Conservation (phyloP, 64 coral and sea anemone species). For the Anthopleura sola region DNA sequence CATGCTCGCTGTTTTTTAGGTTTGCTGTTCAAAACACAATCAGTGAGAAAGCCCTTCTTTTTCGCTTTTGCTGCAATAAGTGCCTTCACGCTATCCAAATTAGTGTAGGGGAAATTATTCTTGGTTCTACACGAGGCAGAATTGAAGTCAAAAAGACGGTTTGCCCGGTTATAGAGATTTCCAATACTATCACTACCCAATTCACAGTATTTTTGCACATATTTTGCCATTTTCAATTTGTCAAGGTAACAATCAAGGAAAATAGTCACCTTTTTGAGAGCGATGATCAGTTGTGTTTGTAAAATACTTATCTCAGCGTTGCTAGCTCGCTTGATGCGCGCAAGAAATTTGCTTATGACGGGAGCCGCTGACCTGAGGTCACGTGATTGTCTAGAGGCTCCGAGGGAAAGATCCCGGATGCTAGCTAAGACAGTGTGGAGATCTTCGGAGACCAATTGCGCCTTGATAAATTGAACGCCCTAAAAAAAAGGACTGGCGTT, state of each 20-base stretch:
- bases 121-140: background rate
- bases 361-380: background rate
- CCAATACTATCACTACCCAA: background rate
- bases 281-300: background rate
- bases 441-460: background rate
- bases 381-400: background rate
- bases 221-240: background rate
- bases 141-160: background rate
- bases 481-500: background rate
- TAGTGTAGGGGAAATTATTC: background rate
- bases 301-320: background rate
- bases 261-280: background rate
- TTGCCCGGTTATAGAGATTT: background rate
- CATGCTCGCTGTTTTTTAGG: background rate
- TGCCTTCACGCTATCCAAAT: background rate
- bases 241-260: background rate
- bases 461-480: background rate
- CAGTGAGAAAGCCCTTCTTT: background rate
- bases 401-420: background rate
- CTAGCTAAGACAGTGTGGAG: background rate
- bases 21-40: conserved; percentile 14
- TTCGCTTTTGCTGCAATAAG: background rate
- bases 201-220: background rate
- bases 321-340: background rate
- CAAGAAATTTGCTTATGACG: background rate